Percentiles rank a stretch among this genome's conserved stretches.
phyloP scores from a whole-genome alignment of 1,140 invertebrate species.

The Plectrocnemia conspersa region DNA sequence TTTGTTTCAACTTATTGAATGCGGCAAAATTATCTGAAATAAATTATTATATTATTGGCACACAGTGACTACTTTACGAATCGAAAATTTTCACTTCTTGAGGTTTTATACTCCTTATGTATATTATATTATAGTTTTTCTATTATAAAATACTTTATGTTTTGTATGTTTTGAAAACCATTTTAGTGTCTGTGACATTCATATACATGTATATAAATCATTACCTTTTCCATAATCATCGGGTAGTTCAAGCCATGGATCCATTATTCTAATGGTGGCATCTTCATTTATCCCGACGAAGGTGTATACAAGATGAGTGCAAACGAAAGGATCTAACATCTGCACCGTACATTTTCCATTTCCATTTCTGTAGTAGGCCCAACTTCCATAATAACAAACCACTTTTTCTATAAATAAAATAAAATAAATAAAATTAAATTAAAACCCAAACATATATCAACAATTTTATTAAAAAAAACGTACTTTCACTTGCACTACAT shows the following conservation, averaged over 20 bases:
- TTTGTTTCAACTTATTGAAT: constrained; percentile 58
- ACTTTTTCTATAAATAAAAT: constrained; percentile 48
- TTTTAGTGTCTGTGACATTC: too few relatives aligned
- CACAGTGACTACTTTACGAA: too few relatives aligned
- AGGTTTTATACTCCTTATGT: too few relatives aligned
- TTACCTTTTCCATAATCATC: constrained; percentile 47
- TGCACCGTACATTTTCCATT: constrained; percentile 61
- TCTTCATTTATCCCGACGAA: constrained; percentile 60
- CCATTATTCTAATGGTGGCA: constrained; percentile 53
- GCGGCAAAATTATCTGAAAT: constrained; percentile 49
- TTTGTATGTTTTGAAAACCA: too few relatives aligned
- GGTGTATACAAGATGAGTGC: constrained; percentile 69
- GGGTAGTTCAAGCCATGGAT: constrained; percentile 60
- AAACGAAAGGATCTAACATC: constrained; percentile 63
- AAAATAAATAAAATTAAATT: not conserved
- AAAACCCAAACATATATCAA: not conserved
- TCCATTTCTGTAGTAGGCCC: constrained; percentile 64
- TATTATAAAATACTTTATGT: too few relatives aligned
- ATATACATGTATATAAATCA: too few relatives aligned
- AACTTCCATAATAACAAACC: constrained; percentile 69
- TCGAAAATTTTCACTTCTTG: too few relatives aligned
- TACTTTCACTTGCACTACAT: too few relatives aligned
- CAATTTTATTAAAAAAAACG: not conserved
- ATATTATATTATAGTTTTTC: too few relatives aligned
- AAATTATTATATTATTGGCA: constrained; percentile 1